Percentiles rank a stretch among this genome's conserved stretches.
phyloP scores from a whole-genome alignment of 2,888 invertebrate genomes.

The Dryadula phaetusa region DNA sequence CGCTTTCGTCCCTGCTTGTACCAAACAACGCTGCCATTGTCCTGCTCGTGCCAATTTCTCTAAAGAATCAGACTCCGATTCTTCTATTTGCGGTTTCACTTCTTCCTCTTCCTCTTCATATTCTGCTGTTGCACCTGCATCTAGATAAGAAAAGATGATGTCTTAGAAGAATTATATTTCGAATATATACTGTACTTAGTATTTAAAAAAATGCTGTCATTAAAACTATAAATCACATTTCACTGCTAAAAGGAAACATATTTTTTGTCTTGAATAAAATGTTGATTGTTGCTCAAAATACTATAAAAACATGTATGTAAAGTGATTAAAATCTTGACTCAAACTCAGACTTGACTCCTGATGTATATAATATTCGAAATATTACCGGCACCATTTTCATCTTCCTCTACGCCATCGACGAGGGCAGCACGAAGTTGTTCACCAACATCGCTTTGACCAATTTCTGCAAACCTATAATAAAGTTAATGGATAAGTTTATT shows the following conservation, averaged over 20 bases:
- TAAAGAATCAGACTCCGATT: slow-evolving; percentile 52
- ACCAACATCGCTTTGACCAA: slow-evolving; percentile 76
- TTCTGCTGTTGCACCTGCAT: slow-evolving; percentile 53
- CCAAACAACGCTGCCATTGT: slow-evolving; percentile 77
- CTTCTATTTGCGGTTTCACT: slow-evolving; percentile 37
- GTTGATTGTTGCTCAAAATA: no score
- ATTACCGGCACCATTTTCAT: slow-evolving; percentile 37
- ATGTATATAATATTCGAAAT: no score
- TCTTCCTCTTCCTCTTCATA: slow-evolving; percentile 64
- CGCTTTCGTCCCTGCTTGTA: slow-evolving; percentile 68
- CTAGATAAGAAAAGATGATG: not conserved
- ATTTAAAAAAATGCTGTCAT: no score
- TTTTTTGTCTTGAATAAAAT: no score
- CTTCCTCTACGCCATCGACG: slow-evolving; percentile 65
- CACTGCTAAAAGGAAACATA: no score
- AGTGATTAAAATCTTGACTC: no score
- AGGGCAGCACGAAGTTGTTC: slow-evolving; percentile 74
- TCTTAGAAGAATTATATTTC: no score
- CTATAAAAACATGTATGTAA: no score
- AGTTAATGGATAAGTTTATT: no score
- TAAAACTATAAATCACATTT: no score
- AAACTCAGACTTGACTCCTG: no score
- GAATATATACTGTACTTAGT: no score
- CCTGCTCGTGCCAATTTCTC: slow-evolving; percentile 75
- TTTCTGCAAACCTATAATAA: slow-evolving; percentile 75